Base-by-base conservation (phyloP, 2,113 vertebrate species). In the Malurus elegans region DNA sequence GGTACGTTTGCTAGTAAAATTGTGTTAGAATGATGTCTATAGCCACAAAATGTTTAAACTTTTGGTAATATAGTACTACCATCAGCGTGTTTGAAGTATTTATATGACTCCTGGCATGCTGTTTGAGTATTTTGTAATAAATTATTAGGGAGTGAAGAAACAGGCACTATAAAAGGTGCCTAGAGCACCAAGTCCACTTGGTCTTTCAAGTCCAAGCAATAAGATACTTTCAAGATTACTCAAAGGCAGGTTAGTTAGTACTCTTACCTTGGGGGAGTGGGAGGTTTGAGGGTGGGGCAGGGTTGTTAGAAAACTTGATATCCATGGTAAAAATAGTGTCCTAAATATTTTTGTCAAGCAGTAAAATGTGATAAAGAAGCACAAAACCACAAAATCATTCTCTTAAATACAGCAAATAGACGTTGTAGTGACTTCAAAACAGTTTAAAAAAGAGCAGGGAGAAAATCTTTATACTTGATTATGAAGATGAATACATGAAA, bases 401-500 rank as follows among this genome's bases (percentile, higher is more conserved):
- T 74, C 38, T 87, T 67, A 91, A 81, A 89, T n/a, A 73, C 7
- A 58, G 31, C 28, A 67, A 38, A 20, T 45, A 61, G 28, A 7
- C 64, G 44, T 12, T 83, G 8, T 29, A 80, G 32, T 61, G 31
- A 61, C 25, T 87, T 69, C 17, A 62, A 73, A 89, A 65, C 26
- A 54, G 8, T 50, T 80, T 13, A 7, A 13, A 87, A 93, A 91
- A 82, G 28, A 10, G 2, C 40, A 75, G 18, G 61, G 21, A 86
- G 38, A 94, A 90, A 32, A 18, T 76, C 19, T 40, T 57, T 72
- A 23, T 86, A 50, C 51, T 86, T 86, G 51, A 69, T 80, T 86
- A 90, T 86, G 54, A 88, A 95, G 94, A 80, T 80, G 67, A 80
- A 95, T 79, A 66, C 61, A 38, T 51, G 17, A 84, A 47, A 74